These are phyloP conservation scores for Drosophila algonquin DNA, from an alignment of 2,888 invertebrate species.

Conservation along the genomic window DNA sequence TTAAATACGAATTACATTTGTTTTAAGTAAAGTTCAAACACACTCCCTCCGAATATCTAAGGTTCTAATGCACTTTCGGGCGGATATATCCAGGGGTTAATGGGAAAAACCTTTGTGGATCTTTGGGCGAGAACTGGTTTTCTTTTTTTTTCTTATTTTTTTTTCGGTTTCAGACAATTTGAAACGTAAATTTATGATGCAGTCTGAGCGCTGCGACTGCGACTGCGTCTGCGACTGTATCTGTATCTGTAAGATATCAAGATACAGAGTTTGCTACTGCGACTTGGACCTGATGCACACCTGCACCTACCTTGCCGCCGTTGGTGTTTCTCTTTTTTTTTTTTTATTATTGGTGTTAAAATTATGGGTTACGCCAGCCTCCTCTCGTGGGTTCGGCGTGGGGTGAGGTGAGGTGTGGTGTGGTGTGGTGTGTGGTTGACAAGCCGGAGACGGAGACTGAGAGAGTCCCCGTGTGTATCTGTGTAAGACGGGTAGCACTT, in stretches of 20 bases:
- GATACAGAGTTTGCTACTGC: conserved; percentile 68
- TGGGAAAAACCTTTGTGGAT: conserved; percentile 65
- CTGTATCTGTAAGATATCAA: conserved; percentile 74
- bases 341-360: conserved; percentile 79
- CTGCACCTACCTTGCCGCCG: conserved; percentile 64
- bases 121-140: conserved; percentile 48
- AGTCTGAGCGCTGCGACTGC: conserved; percentile 47
- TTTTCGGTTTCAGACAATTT: conserved; percentile 69
- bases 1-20: conserved; percentile 39
- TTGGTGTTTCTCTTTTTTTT: conserved; percentile 36
- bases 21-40: conserved; percentile 3
- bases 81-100: conserved; percentile 52
- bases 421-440: conserved; percentile 68
- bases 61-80: conserved; percentile 34
- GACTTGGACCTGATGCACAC: conserved; percentile 74
- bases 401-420: conserved; percentile 48
- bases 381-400: conserved; percentile 23
- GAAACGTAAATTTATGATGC: conserved; percentile 78
- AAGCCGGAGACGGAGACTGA: conserved; percentile 56
- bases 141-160: not conserved
- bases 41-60: not conserved
- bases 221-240: conserved; percentile 27
- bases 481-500: conserved; percentile 77
- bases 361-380: conserved; percentile 72
- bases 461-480: conserved; percentile 34